These are phyloP conservation scores for Proterorhinus semilunaris DNA, from an alignment of 2,113 vertebrate genomes.

Conservation along the genomic window DNA sequence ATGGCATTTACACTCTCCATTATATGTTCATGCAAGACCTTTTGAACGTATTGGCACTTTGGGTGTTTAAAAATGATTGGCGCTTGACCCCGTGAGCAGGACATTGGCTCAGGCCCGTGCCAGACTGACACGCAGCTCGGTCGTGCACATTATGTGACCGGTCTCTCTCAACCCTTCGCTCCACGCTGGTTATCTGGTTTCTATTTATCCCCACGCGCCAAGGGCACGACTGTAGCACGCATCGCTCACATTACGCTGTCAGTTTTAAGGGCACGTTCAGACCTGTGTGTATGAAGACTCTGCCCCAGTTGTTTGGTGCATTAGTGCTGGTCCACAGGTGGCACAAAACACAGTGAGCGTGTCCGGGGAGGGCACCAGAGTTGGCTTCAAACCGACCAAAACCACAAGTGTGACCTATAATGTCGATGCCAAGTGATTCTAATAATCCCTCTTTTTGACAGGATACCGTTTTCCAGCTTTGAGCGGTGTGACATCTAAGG, in stretches of 20 bases:
- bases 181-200: constrained; percentile 27
- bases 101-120: no score
- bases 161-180: not conserved
- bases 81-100: not conserved
- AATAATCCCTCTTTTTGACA: constrained; percentile 15
- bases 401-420: not conserved
- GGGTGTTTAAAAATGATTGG: no score
- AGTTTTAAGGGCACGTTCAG: not conserved
- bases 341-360: no score
- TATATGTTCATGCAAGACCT: no score
- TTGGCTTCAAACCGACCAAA: no score
- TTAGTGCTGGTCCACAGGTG: no score
- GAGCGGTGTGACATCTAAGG: constrained; percentile 49
- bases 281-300: no score
- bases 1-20: no score
- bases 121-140: not conserved
- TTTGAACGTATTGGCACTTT: no score
- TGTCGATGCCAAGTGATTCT: not conserved
- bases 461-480: constrained; percentile 54
- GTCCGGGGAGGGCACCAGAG: no score
- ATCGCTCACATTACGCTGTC: not conserved
- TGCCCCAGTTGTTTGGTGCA: no score
- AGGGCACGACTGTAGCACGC: not conserved
- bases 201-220: constrained; percentile 2
- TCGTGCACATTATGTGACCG: constrained; percentile 16